Evolutionary conservation across 2,888 invertebrate genomes (phyloP).

Genomic region (Epirrita christyi): DNA sequence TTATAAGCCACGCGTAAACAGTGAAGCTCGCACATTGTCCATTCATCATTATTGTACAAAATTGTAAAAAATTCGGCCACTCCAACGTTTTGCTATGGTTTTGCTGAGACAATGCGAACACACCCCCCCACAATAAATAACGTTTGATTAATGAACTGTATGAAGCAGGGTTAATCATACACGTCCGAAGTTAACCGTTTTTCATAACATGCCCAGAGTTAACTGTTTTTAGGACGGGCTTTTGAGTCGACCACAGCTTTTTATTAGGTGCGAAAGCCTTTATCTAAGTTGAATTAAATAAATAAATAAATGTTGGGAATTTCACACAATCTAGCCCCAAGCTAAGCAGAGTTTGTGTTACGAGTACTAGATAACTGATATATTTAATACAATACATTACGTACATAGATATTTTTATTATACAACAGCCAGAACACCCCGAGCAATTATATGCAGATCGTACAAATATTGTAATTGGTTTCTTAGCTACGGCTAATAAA

Average conservation of each 20-base stretch:
- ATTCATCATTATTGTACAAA: constrained; percentile 36
- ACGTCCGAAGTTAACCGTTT: constrained; percentile 42
- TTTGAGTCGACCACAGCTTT: background rate
- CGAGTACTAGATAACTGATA: too few relatives aligned
- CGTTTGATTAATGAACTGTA: constrained; percentile 73
- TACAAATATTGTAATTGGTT: too few relatives aligned
- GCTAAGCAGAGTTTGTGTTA: too few relatives aligned
- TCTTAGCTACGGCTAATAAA: background rate
- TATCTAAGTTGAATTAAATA: constrained; percentile 1
- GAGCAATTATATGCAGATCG: too few relatives aligned
- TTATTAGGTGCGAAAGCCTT: constrained; percentile 4
- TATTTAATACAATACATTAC: too few relatives aligned
- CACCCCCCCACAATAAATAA: constrained; percentile 73
- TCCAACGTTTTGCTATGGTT: constrained; percentile 36
- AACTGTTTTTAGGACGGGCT: constrained; percentile 33
- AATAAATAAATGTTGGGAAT: too few relatives aligned
- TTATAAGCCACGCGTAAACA: background rate
- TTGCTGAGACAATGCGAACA: constrained; percentile 49
- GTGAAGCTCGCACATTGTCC: constrained; percentile 19
- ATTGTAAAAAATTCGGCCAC: constrained; percentile 31
- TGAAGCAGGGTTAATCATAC: constrained; percentile 56
- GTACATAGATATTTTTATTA: too few relatives aligned
- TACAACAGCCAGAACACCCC: too few relatives aligned
- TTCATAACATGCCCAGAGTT: constrained; percentile 42
- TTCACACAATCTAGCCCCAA: too few relatives aligned